These are phyloP conservation scores for Scytalopus superciliaris DNA, from an alignment of 2,113 vertebrate species.

Conservation along the genomic window DNA sequence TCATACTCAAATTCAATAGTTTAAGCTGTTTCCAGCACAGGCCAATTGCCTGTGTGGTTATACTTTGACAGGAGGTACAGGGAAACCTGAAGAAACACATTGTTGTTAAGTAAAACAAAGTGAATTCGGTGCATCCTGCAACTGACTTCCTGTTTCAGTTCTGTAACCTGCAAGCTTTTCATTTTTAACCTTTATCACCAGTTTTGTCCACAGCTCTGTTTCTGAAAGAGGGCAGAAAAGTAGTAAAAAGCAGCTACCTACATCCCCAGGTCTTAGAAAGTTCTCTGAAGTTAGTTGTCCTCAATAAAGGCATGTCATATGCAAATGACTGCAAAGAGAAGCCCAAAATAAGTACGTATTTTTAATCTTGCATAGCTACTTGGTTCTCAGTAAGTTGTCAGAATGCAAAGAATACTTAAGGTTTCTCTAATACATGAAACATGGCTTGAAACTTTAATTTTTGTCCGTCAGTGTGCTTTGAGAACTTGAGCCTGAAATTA, in stretches of 20 bases:
- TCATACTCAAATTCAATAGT: background rate
- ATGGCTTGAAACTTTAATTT: background rate
- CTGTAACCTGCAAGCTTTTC: background rate
- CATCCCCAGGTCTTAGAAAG: background rate
- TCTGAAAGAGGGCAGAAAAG: background rate
- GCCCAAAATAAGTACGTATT: background rate
- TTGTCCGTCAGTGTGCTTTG: background rate
- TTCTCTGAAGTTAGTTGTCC: background rate
- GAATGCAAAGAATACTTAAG: background rate
- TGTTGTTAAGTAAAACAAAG: background rate
- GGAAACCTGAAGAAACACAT: background rate
- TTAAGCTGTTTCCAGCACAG: background rate
- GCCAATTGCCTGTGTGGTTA: background rate
- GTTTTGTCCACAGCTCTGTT: background rate
- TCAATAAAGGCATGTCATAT: background rate
- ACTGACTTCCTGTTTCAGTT: background rate
- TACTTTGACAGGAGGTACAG: background rate
- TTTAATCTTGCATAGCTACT: background rate
- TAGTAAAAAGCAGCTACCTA: background rate
- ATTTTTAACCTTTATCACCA: background rate
- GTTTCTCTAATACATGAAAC: background rate
- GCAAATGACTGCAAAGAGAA: background rate
- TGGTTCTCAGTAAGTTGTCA: background rate
- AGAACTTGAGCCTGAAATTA: background rate
- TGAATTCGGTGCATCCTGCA: background rate